phyloP scores from a whole-genome alignment of 1,140 invertebrate species.

The Notospermus geniculatus region DNA sequence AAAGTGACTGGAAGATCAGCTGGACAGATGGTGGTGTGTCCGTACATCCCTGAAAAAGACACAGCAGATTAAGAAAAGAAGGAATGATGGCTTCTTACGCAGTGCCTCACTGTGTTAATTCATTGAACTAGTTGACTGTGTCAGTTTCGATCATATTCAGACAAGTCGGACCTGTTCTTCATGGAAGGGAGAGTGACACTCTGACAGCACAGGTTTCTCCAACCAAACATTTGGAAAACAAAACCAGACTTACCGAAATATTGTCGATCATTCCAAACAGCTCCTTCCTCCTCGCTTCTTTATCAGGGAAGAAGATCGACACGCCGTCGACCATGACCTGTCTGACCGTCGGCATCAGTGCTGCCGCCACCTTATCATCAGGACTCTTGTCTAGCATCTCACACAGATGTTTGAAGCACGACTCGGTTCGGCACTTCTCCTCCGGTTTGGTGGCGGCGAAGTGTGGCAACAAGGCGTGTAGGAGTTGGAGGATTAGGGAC shows the following conservation, averaged over 20 bases:
- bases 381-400: neutral
- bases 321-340: slow-evolving; percentile 32
- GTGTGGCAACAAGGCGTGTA: slow-evolving; percentile 19
- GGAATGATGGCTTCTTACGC: neutral
- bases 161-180: too few relatives aligned
- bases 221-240: neutral
- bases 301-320: slow-evolving; percentile 54
- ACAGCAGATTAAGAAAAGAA: slow-evolving; percentile 13
- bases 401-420: slow-evolving; percentile 46
- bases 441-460: neutral
- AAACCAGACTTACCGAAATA: slow-evolving; percentile 38
- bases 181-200: neutral
- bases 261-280: slow-evolving; percentile 50
- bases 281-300: slow-evolving; percentile 48
- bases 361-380: neutral
- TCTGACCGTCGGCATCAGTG: neutral
- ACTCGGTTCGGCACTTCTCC: slow-evolving; percentile 33
- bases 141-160: too few relatives aligned
- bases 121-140: too few relatives aligned
- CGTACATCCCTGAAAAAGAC: slow-evolving; percentile 35
- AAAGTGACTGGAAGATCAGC: slow-evolving; percentile 53
- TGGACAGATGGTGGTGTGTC: slow-evolving; percentile 41
- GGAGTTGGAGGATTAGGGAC: slow-evolving; percentile 13
- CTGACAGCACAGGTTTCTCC: neutral
- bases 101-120: too few relatives aligned